Conservation (phyloP, 2,113 vertebrate species). For the Semnornis frantzii region DNA sequence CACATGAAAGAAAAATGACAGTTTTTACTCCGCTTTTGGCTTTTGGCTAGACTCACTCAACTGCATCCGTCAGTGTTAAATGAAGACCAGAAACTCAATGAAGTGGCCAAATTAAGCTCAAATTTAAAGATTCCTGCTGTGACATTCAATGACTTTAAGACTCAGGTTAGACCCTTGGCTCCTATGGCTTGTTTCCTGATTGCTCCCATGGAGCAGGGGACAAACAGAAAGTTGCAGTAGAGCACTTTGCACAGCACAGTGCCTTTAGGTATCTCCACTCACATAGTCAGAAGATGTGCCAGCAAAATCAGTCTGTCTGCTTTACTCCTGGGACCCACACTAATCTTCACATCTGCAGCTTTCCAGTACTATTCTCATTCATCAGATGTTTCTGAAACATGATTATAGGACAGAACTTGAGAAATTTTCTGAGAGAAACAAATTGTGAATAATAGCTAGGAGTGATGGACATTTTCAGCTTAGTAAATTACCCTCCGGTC, state of each 20-base stretch:
- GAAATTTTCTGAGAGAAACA: not conserved
- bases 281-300: fast-evolving
- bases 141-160: not conserved
- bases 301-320: fast-evolving
- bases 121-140: not conserved
- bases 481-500: not conserved
- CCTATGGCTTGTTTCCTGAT: fast-evolving
- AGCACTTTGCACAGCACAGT: not conserved
- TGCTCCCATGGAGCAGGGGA: not conserved
- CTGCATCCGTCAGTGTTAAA: not conserved
- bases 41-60: not conserved
- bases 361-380: not conserved
- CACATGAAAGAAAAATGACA: not conserved
- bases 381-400: not conserved
- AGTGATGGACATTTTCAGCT: not conserved
- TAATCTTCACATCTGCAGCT: not conserved
- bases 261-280: not conserved
- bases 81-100: not conserved
- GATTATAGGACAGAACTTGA: not conserved
- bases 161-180: not conserved
- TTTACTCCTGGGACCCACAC: not conserved
- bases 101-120: not conserved
- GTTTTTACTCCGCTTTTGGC: not conserved
- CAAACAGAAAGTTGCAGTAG: not conserved
- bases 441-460: not conserved